Percentiles rank a stretch among this genome's conserved stretches.
phyloP scores from a whole-genome alignment of 2,888 invertebrate species.

The Cepaea hortensis region DNA sequence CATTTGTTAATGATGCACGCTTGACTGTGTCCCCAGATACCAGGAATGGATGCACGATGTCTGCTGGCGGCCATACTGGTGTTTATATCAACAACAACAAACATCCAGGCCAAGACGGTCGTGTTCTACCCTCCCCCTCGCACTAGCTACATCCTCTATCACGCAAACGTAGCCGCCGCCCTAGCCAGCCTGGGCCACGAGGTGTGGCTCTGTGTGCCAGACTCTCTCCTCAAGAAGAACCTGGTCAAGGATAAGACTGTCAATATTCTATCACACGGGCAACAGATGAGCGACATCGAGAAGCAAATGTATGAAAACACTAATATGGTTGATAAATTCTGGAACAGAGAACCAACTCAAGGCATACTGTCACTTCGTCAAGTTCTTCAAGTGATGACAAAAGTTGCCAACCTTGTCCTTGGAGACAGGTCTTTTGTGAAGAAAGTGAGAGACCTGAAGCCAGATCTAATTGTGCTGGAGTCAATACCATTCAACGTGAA shows the following conservation, averaged over 20 bases:
- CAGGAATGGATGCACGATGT: not conserved
- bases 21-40: not conserved
- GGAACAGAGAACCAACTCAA: not conserved
- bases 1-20: no score
- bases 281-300: slow-evolving; percentile 4
- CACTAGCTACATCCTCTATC: slow-evolving; percentile 41
- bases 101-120: slow-evolving; percentile 28
- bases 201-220: slow-evolving; percentile 22
- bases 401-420: not conserved
- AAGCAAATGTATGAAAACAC: not conserved
- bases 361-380: not conserved
- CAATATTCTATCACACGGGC: slow-evolving; percentile 7
- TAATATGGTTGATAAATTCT: not conserved
- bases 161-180: slow-evolving; percentile 40
- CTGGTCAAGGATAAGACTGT: slow-evolving; percentile 5
- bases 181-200: slow-evolving; percentile 44
- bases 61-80: not conserved
- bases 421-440: slow-evolving; percentile 37
- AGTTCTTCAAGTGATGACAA: not conserved
- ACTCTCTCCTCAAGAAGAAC: not conserved
- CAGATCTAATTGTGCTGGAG: slow-evolving; percentile 50
- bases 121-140: slow-evolving; percentile 22
- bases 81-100: not conserved
- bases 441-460: slow-evolving; percentile 35
- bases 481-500: slow-evolving; percentile 43